Evolutionary conservation across 2,888 invertebrate species (phyloP).

Genomic region (Eilema depressum): DNA sequence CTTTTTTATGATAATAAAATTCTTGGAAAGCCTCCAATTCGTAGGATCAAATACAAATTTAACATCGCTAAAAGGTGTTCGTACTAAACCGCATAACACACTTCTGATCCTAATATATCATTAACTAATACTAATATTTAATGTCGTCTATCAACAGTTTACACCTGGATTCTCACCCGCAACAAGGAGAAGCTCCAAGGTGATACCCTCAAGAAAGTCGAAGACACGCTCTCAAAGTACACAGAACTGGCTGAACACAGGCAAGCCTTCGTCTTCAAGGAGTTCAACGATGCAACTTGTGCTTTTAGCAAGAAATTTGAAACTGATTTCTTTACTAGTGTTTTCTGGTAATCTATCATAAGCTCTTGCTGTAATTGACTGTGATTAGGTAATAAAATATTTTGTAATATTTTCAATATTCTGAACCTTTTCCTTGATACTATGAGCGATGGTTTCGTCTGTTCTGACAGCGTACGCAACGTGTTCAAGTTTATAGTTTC

Average conservation of each 20-base stretch:
- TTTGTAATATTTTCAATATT: neutral
- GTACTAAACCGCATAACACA: too few relatives aligned
- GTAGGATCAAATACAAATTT: too few relatives aligned
- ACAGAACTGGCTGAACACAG: conserved; percentile 72
- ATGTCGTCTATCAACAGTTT: conserved; percentile 64
- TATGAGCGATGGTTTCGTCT: neutral
- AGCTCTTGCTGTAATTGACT: conserved; percentile 25
- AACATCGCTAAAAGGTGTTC: neutral
- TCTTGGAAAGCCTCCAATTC: too few relatives aligned
- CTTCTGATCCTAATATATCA: too few relatives aligned
- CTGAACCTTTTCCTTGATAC: neutral
- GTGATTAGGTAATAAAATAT: conserved; percentile 29
- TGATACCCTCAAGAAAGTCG: conserved; percentile 68
- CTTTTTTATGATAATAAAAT: too few relatives aligned
- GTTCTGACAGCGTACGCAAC: neutral
- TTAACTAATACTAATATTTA: neutral
- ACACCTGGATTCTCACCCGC: conserved; percentile 75
- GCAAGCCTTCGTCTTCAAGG: conserved; percentile 72
- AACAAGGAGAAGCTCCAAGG: conserved; percentile 71
- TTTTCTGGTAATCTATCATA: conserved; percentile 69
- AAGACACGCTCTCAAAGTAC: conserved; percentile 71
- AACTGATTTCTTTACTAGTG: conserved; percentile 74
- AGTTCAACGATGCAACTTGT: conserved; percentile 70
- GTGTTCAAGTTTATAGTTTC: neutral
- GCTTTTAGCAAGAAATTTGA: conserved; percentile 67